Percentiles rank a stretch among this genome's conserved stretches.
Evolutionary conservation across 2,113 vertebrate species (phyloP).

Genomic region (Gyps fulvus): DNA sequence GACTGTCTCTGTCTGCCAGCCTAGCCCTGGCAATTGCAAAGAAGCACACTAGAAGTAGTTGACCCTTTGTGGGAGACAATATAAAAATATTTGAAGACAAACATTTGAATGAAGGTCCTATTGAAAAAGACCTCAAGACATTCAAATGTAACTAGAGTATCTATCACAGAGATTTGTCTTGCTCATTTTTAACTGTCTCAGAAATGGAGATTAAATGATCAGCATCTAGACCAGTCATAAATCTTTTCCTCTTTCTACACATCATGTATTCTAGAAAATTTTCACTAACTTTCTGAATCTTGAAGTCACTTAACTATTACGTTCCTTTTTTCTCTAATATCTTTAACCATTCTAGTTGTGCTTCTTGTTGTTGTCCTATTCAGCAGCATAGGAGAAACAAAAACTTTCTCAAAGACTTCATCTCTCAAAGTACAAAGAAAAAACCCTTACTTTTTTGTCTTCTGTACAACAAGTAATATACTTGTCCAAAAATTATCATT

Average conservation of each 20-base stretch:
- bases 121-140: not conserved
- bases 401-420: not conserved
- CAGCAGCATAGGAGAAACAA: not conserved
- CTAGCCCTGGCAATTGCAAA: not conserved
- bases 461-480: not conserved
- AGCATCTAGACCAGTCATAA: not conserved
- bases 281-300: not conserved
- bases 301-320: not conserved
- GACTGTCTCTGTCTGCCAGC: not conserved
- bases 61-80: not conserved
- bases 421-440: not conserved
- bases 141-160: not conserved
- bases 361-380: not conserved
- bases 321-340: not conserved
- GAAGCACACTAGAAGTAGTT: not conserved
- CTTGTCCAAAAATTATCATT: not conserved
- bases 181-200: not conserved
- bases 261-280: not conserved
- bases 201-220: not conserved
- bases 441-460: accelerated
- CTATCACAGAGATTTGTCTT: not conserved
- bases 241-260: not conserved
- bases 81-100: not conserved
- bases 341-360: not conserved
- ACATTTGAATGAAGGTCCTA: not conserved